A percentile compares a stretch with the other conserved stretches of the same genome.
phyloP scores from a whole-genome alignment of 1,140 invertebrate species.

The Megalonaias nervosa region DNA sequence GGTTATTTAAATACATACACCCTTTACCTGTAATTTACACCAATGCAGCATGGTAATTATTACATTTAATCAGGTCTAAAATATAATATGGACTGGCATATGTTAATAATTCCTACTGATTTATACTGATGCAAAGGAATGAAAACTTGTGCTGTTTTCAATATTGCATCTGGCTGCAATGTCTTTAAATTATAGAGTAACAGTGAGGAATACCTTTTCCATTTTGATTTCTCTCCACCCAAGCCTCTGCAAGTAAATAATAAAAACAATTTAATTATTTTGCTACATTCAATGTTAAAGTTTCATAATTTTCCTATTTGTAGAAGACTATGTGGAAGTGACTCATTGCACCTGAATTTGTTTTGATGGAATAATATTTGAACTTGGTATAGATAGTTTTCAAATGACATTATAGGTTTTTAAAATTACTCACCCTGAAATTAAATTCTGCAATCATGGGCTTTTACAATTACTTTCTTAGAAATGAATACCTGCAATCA shows the following conservation, averaged over 20 bases:
- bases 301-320: background rate
- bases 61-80: background rate
- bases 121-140: no score
- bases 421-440: no score
- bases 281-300: background rate
- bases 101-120: background rate
- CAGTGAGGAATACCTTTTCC: background rate
- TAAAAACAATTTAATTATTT: conserved; percentile 6
- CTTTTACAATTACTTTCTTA: no score
- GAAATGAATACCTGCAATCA: no score
- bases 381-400: no score
- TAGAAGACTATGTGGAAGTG: background rate
- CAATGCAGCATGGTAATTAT: background rate
- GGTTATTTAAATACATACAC: background rate
- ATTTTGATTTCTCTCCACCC: conserved; percentile 41
- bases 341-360: background rate
- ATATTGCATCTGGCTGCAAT: no score
- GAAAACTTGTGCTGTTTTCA: no score
- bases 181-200: no score
- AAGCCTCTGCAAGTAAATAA: conserved; percentile 42
- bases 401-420: no score
- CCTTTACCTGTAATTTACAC: background rate
- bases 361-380: conserved; percentile 12
- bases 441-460: no score
- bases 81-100: background rate